Base-by-base conservation (phyloP, 2,888 invertebrate species). In the Acleris laterana region DNA sequence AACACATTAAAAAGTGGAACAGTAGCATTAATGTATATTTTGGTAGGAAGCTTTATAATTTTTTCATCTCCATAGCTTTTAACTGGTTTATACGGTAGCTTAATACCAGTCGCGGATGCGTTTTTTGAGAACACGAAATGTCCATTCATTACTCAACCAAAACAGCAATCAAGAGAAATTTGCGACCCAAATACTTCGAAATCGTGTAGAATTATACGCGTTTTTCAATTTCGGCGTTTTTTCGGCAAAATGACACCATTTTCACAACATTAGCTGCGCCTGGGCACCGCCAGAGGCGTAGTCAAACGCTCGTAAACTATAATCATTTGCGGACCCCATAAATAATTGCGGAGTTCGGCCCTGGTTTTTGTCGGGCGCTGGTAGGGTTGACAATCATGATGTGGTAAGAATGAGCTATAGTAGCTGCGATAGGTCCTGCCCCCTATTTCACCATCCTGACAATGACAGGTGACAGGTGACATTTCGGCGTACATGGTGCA, bases 291-390 rank as follows among this genome's bases (percentile, higher is more conserved):
- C 65, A 62, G 66, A 82, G 89, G 90, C 88, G 88, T 80, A 86
- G 85, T 87, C 80, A 81, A 88, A 84, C 77, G 83, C 77, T 87
- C 87, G 87, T 90, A 90, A 90, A 91, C 89, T 89, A 89, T 92
- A 93, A 92, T 92, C 89, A 91, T 89, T 90, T 82, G 89, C 87
- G 85, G 89, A 81, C 82, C 84, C 86, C 85, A 90, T 91, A 90
- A 92, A 93, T 92, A 92, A 92, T 90, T 91, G 87, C 87, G 82
- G 78, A 80, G 85, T 82, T 83, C 87, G 85, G 85, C 79, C 84
- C 89, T 84, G 86, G 87, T 89, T 90, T 88, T 90, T 88, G 88
- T 88, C 85, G 85, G 87, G 73, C 77, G 38, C 38, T 38, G 4
- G 38, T 38, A 38, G 38, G 38, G 38, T 38, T 38, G 38, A 38